Evolutionary conservation across 2,888 invertebrate species (phyloP), one percentile per base, ranked within the genome.

Genomic region (Cordilura impudica): DNA sequence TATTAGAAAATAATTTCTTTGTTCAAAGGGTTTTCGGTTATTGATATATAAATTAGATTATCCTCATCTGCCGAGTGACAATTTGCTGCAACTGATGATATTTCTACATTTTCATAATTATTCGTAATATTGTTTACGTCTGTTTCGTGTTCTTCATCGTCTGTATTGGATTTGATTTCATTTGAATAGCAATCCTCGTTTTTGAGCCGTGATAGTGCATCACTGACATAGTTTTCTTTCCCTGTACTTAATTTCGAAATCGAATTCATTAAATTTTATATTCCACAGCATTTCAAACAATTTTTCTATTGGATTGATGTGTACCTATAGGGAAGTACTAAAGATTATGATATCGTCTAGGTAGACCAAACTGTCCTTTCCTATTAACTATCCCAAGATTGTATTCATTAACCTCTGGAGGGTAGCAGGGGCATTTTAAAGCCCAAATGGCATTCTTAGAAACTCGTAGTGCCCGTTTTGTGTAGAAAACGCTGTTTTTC

Each of bases 291-390:
- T 80, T 63, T 84, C 21, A 45, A 86, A 83, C 2, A 86, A 81
- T 66, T 47, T 61, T 65, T 73, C 69, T 29, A 85, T 49, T 18
- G 75, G 81, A 58, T 72, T 60, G 12, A 82, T 80, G 60, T 86
- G 86, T 81, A 86, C 86, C 66, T 86, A 82, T 12, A 87, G 61
- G 4, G 78, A 81, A 45, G 67, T 67, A 6, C 60, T 70, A 31
- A 82, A 86, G 12, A 87, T 77, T 6, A 88, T 81, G 1, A 86
- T 84, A 60, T 87, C 87, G 23, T 87, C 87, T 35, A 86, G 78
- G 72, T 78, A 88, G 0, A 87, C 85, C 1, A 87, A 81, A 49
- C 85, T 84, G n/a, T 73, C 74, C 23, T 78, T 83, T 5, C 82
- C 81, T 71, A 83, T 82, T 0, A 84, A 18, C 0, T 84, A 83